Conservation (phyloP, 2,797 vertebrate genomes). For the Thaleichthys pacificus region DNA sequence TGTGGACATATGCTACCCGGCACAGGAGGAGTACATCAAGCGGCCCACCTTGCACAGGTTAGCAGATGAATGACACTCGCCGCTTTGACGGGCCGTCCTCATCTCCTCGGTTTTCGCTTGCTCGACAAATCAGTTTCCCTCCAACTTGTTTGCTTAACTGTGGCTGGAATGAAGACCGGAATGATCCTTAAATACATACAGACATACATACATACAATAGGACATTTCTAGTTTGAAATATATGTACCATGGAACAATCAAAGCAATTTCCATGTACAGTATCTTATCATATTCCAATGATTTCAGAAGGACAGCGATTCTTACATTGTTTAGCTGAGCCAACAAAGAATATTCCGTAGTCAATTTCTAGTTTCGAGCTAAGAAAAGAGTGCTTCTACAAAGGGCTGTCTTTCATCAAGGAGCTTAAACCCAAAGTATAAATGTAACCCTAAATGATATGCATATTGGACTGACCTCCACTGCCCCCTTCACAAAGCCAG, state of each 20-base stretch:
- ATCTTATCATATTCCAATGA: not conserved
- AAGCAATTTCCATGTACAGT: too few relatives aligned
- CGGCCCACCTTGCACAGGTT: conserved; percentile 78
- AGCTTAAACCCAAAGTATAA: conserved; percentile 73
- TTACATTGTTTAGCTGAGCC: conserved; percentile 27
- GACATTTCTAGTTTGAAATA: too few relatives aligned
- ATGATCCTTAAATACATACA: too few relatives aligned
- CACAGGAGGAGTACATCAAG: conserved; percentile 76
- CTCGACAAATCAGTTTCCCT: conserved; percentile 66
- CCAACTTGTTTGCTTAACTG: conserved; percentile 42
- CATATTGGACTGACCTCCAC: conserved; percentile 75
- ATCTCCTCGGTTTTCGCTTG: conserved; percentile 58
- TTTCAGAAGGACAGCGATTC: not conserved
- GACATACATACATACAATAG: not conserved
- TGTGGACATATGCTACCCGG: conserved; percentile 79
- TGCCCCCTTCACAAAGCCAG: conserved; percentile 72
- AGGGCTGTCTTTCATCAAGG: conserved; percentile 76
- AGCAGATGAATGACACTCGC: conserved; percentile 74
- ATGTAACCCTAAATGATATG: conserved; percentile 77
- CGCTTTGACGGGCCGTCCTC: conserved; percentile 73
- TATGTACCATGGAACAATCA: too few relatives aligned
- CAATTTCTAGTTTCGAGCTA: conserved; percentile 61
- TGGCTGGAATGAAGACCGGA: conserved; percentile 9
- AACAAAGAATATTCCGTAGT: conserved; percentile 57
- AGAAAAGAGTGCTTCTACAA: conserved; percentile 76